Conservation (phyloP, 2,888 invertebrate species). For the Siphlonurus alternatus region DNA sequence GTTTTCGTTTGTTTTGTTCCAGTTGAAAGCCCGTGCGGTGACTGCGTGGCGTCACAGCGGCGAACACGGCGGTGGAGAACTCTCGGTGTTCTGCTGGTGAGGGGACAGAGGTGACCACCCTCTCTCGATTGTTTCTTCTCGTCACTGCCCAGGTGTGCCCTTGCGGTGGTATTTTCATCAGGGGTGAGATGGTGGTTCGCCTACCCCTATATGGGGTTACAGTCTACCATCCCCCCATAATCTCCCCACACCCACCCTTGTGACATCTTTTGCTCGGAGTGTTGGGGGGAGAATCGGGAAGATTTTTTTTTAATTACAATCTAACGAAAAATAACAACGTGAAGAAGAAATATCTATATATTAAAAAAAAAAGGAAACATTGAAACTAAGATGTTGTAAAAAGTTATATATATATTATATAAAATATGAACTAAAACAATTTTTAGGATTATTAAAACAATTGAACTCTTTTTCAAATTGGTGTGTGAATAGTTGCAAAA, state of each 20-base stretch:
- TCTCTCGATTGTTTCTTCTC: slow-evolving; percentile 3
- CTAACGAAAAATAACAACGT: too few species aligned
- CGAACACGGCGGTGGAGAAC: slow-evolving; percentile 54
- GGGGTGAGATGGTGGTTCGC: too few species aligned
- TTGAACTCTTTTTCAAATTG: neutral
- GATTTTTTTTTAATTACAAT: neutral
- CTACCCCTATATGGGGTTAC: too few species aligned
- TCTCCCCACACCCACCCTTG: neutral
- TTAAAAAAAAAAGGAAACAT: neutral
- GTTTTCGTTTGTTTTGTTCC: too few species aligned
- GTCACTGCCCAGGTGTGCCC: slow-evolving; percentile 4
- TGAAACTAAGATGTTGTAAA: neutral
- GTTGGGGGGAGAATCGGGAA: too few species aligned
- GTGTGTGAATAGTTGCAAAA: neutral
- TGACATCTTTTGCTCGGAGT: too few species aligned
- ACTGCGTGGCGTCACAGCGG: slow-evolving; percentile 55
- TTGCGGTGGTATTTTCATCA: neutral
- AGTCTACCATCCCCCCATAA: neutral
- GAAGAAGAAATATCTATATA: neutral
- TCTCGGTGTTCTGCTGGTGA: slow-evolving; percentile 72
- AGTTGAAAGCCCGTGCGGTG: slow-evolving; percentile 60
- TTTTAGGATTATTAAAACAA: neutral
- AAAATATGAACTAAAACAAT: neutral
- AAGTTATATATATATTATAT: neutral
- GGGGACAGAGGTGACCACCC: neutral